Conservation (phyloP, 2,888 invertebrate genomes). For the Heterodera filipjevi region DNA sequence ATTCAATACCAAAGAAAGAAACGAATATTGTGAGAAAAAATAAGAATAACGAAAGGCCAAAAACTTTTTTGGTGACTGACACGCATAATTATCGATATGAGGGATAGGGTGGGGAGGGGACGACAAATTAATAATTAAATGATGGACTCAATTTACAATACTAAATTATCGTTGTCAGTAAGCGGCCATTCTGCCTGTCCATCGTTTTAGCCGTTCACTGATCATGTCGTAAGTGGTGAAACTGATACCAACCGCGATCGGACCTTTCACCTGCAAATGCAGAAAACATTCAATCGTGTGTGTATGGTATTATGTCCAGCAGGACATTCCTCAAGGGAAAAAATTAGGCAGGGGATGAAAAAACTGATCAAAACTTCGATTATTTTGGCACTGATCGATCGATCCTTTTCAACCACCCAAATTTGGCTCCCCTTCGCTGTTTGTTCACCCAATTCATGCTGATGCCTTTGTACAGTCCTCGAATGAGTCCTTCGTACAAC, state of each 20-base stretch:
- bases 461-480: slow-evolving; percentile 95
- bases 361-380: too few relatives aligned
- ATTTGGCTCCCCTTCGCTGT: neutral
- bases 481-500: slow-evolving; percentile 77
- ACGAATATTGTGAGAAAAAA: neutral
- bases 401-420: neutral
- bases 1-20: neutral
- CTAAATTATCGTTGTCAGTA: neutral
- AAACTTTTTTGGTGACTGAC: neutral
- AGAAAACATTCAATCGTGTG: neutral
- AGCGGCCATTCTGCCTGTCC: neutral
- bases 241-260: slow-evolving; percentile 81
- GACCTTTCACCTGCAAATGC: slow-evolving; percentile 74
- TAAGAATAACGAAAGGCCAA: neutral
- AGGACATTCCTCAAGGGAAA: neutral
- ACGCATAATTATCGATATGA: too few relatives aligned
- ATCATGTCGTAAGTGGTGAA: slow-evolving; percentile 85
- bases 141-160: neutral
- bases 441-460: slow-evolving; percentile 92
- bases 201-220: slow-evolving; percentile 19
- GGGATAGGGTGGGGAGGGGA: too few relatives aligned
- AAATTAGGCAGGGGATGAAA: too few relatives aligned
- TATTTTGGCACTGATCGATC: too few relatives aligned
- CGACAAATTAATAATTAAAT: too few relatives aligned
- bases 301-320: neutral